Evolutionary conservation across 1,140 invertebrate species (phyloP), one percentile per base, ranked within the genome.

Genomic region (Megalopta genalis): DNA sequence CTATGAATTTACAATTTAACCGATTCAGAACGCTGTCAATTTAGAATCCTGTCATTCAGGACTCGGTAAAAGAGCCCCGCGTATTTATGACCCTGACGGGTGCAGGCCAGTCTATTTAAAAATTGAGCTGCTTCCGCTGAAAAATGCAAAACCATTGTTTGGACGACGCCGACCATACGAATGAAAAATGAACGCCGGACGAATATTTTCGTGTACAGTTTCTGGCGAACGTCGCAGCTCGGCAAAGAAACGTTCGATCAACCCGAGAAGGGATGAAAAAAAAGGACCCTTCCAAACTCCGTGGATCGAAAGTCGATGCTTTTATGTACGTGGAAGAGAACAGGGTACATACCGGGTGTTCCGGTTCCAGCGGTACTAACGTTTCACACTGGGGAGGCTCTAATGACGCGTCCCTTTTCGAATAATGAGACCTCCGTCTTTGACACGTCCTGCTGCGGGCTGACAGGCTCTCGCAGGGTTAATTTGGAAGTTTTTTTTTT

Each of bases 141-240:
- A 12, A 23, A 39, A 71, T 6, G 62, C 32, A 23, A 37, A 54
- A 10, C 27, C 10, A 65, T 62, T 5, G 27, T 42, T 23, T 6
- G 52, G 9, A 9, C 52, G 49, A 14, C n/a, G n/a, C n/a, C 37
- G 64, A 79, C 65, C 57, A 49, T 2, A 52, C 52, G 10, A 16
- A 71, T 80, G 64, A 83, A 74, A 79, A 66, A 71, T 80, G 75
- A 67, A 75, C 62, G 14, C 8, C 8, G 25, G n/a, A 23, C 75
- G 71, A 49, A 73, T 46, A n/a, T 39, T 23, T 62, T 63, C 60
- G 27, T 32, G 25, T 46, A 2, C 10, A 67, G 66, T 74, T 80
- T 75, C 75, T 66, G 60, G 52, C 14, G 37, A 42, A 16, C 32
- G 25, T 69, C 73, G 39, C 46, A 10, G 3, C 21, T 42, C 21